Base-by-base conservation (phyloP, 2,113 vertebrate genomes). In the Spermophilus dauricus region DNA sequence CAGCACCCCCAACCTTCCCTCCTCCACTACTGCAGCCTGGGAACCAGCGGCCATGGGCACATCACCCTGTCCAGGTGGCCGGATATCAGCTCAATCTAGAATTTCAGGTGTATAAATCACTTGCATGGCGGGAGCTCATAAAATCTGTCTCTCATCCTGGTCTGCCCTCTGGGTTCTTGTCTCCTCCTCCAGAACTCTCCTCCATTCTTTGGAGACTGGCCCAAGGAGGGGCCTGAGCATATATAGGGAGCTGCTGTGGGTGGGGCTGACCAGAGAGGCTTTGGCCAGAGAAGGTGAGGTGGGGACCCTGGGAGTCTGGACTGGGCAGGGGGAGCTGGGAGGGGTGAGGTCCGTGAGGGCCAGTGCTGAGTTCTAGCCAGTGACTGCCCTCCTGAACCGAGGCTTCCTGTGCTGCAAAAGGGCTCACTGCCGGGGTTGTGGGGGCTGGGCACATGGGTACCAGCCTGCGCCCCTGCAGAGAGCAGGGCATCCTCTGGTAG, bases 61-160 rank as follows among this genome's bases (percentile, higher is more conserved):
- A 26, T 58, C 42, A 4, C 81, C 51, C 82, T 92, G 92, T 83
- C 89, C 86, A 1, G 32, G n/a, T 56, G 75, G 42, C 63, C 80
- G 26, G 85, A 86, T 22, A 45, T 8, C 10, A 37, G 28, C 88
- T 69, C 65, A 48, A 48, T 92, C 96, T 92, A 91, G 98, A 97
- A 97, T 95, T 95, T 95, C 97, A 94, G 48, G 97, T 96, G 89
- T 85, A 58, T 95, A 94, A 97, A 92, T 95, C 96, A 95, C 70
- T 85, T 28, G 20, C 17, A 70, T 53, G 58, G 26, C 86, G 42
- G 48, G 45, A 63, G 42, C 78, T 87, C 94, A 20, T 84, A 84
- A 89, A 85, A 94, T 16, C 89, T 92, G 14, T 34, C 80, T 51
- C 53, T 30, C 76, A 11, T 26, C 45, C 34, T 48, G 80, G n/a